Base-by-base conservation (phyloP, 2,888 invertebrate species). In the Creontiades dilutus region DNA sequence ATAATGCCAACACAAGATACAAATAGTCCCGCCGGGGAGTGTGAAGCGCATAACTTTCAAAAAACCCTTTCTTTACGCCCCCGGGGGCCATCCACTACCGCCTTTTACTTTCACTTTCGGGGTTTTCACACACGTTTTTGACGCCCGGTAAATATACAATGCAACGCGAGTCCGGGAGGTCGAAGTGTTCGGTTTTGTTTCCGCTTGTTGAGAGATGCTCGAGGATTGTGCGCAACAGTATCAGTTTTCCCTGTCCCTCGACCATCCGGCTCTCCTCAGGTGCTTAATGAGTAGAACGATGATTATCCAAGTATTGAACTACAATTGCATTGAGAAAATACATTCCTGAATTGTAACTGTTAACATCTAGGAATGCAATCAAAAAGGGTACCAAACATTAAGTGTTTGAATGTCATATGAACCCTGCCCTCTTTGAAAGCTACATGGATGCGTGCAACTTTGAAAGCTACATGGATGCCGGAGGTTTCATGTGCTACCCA, bases 41-140 rank as follows among this genome's bases (percentile, higher is more conserved):
- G 78, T 78, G 78, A 78, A 78, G 78, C 78, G 46, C 78, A 78
- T 78, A 46, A 78, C 78, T 78, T 78, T 78, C 78, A n/a, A 47
- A 78, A n/a, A 78, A 78, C 78, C 85, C 85, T 85, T 85, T 85
- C 85, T 27, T 61, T 85, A 48, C 27, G 52, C 82, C 61, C 82
- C 28, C 37, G n/a, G 85, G 57, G 57, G 28, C 57, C 85, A n/a
- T 61, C 57, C 4, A 28, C 57, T 61, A 37, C 57, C 37, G 61
- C 85, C 85, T 85, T 61, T 85, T 61, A 85, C 85, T 85, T 57
- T 85, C 85, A 57, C 85, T 85, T 85, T 61, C 57, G 61, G 37
- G 37, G 68, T 68, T 23, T 68, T 46, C 47, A 46, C 78, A 78
- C 78, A 46, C 78, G 46, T 78, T 68, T 68, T 68, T 68, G 23